These are phyloP conservation scores for Drosophila merina DNA, from an alignment of 2,888 invertebrate species.

Conservation along the genomic window DNA sequence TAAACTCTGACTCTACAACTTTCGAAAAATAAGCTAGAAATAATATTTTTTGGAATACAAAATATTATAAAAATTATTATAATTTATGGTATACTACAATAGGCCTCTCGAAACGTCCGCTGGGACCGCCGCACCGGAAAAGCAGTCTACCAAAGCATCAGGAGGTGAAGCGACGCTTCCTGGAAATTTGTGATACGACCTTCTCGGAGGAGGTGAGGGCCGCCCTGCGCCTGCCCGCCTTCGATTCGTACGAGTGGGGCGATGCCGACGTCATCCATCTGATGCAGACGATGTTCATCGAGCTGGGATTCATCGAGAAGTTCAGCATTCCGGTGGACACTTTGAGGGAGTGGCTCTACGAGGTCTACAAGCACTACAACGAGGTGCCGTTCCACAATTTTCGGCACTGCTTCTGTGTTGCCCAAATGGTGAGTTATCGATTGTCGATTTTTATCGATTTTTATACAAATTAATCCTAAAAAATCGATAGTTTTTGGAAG, in stretches of 20 bases:
- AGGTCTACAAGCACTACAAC: constrained; percentile 92
- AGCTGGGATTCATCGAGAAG: constrained; percentile 89
- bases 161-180: constrained; percentile 84
- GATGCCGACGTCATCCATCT: constrained; percentile 91
- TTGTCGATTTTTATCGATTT: too few relatives aligned
- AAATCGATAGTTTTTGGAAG: too few relatives aligned
- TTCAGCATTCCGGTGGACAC: constrained; percentile 90
- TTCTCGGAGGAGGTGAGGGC: constrained; percentile 84
- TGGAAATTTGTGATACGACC: constrained; percentile 84
- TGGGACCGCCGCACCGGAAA: constrained; percentile 84
- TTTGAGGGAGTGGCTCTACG: constrained; percentile 89
- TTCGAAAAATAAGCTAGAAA: too few relatives aligned
- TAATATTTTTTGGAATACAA: too few relatives aligned
- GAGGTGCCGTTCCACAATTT: constrained; percentile 95
- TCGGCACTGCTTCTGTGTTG: constrained; percentile 93
- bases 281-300: constrained; percentile 92
- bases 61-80: too few relatives aligned
- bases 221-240: constrained; percentile 85
- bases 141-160: constrained; percentile 85
- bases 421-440: constrained; percentile 89
- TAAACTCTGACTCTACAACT: too few relatives aligned
- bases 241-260: constrained; percentile 93
- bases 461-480: too few relatives aligned
- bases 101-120: constrained; percentile 83
- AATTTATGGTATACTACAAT: too few relatives aligned